Conservation (phyloP, 2,797 vertebrate species). For the Antennarius maculatus region DNA sequence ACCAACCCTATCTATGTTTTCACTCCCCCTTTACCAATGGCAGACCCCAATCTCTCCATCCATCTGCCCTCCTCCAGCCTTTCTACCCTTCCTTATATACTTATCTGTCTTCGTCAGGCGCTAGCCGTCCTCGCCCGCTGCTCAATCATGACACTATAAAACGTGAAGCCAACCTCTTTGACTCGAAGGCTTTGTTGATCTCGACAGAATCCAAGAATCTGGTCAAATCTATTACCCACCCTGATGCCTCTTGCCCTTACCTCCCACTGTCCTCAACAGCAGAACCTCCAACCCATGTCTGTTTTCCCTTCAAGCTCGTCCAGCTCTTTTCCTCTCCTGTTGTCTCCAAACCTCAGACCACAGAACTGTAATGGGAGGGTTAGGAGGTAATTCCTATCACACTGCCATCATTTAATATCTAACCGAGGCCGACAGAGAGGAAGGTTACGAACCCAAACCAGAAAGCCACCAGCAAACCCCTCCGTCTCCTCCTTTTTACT, state of each 20-base stretch:
- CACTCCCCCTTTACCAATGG: conserved; percentile 20
- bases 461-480: conserved; percentile 69
- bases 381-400: conserved; percentile 80
- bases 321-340: conserved; percentile 62
- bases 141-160: conserved; percentile 37
- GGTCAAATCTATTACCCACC: conserved; percentile 48
- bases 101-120: conserved; percentile 41
- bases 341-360: conserved; percentile 75
- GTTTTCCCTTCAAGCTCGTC: conserved; percentile 60
- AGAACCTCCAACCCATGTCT: conserved; percentile 49
- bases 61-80: conserved; percentile 40
- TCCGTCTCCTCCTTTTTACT: conserved; percentile 56
- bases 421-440: conserved; percentile 75
- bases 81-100: conserved; percentile 29
- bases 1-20: conserved; percentile 49
- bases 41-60: conserved; percentile 38
- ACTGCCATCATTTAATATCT: conserved; percentile 78
- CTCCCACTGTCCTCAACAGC: conserved; percentile 46
- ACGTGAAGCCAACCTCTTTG: conserved; percentile 15
- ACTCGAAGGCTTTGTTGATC: conserved; percentile 12
- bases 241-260: conserved; percentile 53
- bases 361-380: conserved; percentile 78
- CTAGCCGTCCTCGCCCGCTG: conserved; percentile 19
- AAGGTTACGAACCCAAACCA: conserved; percentile 79
- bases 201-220: conserved; percentile 34